These are phyloP conservation scores for Pogonomyrmex californicus DNA, from an alignment of 1,140 invertebrate genomes.

Conservation along the genomic window DNA sequence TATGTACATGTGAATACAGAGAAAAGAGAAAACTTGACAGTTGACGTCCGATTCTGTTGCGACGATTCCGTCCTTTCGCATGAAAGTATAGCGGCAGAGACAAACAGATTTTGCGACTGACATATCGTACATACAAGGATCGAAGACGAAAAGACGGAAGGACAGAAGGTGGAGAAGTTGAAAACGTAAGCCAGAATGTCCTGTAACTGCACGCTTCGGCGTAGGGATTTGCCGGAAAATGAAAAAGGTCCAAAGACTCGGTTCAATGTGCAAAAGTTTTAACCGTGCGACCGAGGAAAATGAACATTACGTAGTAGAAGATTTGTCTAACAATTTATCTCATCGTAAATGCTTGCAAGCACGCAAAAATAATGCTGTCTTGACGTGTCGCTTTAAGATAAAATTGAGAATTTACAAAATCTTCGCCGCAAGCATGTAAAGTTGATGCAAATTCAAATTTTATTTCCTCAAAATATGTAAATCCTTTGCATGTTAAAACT, in stretches of 20 bases:
- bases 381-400: neutral
- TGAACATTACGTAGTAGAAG: conserved; percentile 56
- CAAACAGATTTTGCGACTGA: conserved; percentile 58
- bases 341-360: conserved; percentile 53
- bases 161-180: conserved; percentile 32
- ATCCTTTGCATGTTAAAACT: neutral
- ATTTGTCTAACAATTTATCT: conserved; percentile 38
- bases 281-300: conserved; percentile 50
- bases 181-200: conserved; percentile 60
- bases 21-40: neutral
- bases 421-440: conserved; percentile 3
- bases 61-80: conserved; percentile 22
- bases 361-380: conserved; percentile 8
- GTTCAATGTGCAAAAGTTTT: conserved; percentile 52
- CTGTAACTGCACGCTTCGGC: conserved; percentile 32
- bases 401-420: conserved; percentile 18
- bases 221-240: conserved; percentile 64
- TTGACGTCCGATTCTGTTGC: conserved; percentile 48
- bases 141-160: neutral
- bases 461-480: conserved; percentile 21
- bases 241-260: conserved; percentile 63
- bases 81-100: conserved; percentile 18
- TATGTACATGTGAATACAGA: neutral
- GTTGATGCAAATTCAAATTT: conserved; percentile 35
- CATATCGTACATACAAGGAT: neutral